Conservation (phyloP, 30 jellyfish, hydroid and myxozoan genomes). For the Morbakka virulenta region DNA sequence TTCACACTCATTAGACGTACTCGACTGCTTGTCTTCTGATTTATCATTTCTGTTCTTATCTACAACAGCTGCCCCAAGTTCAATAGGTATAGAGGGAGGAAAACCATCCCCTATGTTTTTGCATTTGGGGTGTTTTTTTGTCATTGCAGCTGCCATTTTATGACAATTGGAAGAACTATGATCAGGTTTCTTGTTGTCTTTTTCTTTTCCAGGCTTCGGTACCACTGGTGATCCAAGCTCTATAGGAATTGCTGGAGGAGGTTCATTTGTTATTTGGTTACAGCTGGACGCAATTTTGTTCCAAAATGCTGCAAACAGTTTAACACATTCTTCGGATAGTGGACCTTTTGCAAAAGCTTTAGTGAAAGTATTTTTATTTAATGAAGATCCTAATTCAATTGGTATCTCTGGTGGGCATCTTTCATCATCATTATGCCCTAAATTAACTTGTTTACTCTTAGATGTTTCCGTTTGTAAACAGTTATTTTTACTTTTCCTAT, state of each 20-base stretch:
- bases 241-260: constrained; percentile 34
- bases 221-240: constrained; percentile 31
- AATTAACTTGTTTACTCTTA: too few relatives aligned
- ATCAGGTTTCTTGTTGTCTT: too few relatives aligned
- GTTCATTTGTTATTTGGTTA: not conserved
- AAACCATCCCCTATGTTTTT: not conserved
- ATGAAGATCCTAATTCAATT: not conserved
- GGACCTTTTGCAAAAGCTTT: not conserved
- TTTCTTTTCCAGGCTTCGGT: not conserved
- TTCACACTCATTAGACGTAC: not conserved
- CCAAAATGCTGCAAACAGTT: not conserved
- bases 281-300: not conserved
- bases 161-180: too few relatives aligned
- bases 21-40: not conserved
- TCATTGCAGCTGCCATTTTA: not conserved
- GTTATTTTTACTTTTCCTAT: too few relatives aligned
- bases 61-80: not conserved
- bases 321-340: not conserved
- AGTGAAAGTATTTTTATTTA: not conserved
- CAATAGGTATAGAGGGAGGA: not conserved
- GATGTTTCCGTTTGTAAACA: too few relatives aligned
- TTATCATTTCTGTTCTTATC: not conserved
- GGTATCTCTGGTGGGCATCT: not conserved
- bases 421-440: not conserved
- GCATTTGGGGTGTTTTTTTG: not conserved